Conservation (phyloP, 2,797 vertebrate genomes). For the Chanos chanos region DNA sequence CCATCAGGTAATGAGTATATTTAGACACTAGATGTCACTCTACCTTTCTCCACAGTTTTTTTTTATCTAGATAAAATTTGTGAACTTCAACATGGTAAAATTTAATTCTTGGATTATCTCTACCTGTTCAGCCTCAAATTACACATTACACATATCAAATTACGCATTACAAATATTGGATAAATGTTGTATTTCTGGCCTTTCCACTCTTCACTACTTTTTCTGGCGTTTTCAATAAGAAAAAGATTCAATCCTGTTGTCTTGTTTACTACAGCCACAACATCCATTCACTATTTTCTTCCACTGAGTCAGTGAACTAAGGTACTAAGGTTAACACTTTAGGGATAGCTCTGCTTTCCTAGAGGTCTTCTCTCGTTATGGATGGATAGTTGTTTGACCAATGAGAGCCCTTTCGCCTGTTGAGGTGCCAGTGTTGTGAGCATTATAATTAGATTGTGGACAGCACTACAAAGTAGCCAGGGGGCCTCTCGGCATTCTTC, state of each 20-base stretch:
- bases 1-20: background rate
- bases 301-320: no score
- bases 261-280: no score
- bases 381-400: background rate
- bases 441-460: background rate
- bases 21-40: constrained; percentile 24
- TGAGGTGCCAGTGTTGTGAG: background rate
- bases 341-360: background rate
- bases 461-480: no score
- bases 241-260: no score
- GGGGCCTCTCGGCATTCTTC: background rate
- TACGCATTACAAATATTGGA: no score
- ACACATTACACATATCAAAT: no score
- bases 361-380: background rate
- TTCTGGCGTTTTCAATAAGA: no score
- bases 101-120: background rate
- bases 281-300: no score
- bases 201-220: no score
- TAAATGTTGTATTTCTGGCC: no score
- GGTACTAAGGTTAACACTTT: no score
- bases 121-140: no score
- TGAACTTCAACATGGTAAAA: background rate
- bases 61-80: background rate
- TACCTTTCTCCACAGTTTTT: background rate
- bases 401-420: background rate